Conservation (phyloP, 1,140 invertebrate species). For the Drosophila punjabiensis region DNA sequence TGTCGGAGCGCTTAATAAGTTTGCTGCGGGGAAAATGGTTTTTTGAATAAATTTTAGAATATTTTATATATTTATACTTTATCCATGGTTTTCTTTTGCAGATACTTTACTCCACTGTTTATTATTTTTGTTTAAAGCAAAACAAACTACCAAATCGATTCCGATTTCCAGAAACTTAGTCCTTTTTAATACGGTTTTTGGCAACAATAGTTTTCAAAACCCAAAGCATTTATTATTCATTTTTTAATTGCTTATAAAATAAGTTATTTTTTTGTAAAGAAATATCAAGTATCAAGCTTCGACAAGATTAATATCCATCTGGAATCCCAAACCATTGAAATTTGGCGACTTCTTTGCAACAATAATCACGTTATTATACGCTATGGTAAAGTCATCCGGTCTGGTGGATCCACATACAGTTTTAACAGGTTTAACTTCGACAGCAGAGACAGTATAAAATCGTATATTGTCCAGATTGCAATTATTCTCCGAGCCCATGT, state of each 20-base stretch:
- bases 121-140: too few species aligned
- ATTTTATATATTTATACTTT: background rate
- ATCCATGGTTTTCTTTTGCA: background rate
- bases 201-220: background rate
- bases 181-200: background rate
- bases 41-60: background rate
- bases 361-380: slow-evolving; percentile 87
- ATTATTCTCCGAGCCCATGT: slow-evolving; percentile 87
- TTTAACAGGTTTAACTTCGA: slow-evolving; percentile 66
- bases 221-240: background rate
- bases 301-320: slow-evolving; percentile 2
- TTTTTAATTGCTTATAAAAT: background rate
- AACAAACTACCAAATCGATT: too few species aligned
- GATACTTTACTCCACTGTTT: background rate
- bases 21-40: background rate
- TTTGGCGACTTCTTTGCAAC: slow-evolving; percentile 88
- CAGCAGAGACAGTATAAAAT: slow-evolving; percentile 79
- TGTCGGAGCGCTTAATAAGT: background rate
- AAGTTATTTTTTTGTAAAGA: background rate
- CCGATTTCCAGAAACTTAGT: background rate
- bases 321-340: slow-evolving; percentile 89
- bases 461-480: slow-evolving; percentile 88
- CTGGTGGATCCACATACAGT: slow-evolving; percentile 86
- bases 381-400: slow-evolving; percentile 86
- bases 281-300: background rate